phyloP scores from a whole-genome alignment of 2,113 vertebrate genomes.

The Chroicocephalus ridibundus region DNA sequence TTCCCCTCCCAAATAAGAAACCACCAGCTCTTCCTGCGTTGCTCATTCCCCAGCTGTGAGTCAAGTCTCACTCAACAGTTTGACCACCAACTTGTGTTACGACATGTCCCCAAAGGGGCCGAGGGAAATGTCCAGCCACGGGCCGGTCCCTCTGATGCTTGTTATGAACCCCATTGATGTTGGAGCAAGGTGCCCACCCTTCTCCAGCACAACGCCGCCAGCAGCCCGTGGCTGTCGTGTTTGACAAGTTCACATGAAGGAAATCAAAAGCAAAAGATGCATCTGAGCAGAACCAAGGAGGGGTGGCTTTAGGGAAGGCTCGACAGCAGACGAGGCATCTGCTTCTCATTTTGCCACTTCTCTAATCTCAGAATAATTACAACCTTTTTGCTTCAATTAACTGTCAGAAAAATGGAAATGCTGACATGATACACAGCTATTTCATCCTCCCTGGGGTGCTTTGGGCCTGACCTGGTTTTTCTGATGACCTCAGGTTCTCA shows the following conservation, averaged over 20 bases:
- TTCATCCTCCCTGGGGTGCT: not conserved
- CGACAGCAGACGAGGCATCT: accelerated
- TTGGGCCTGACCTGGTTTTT: not conserved
- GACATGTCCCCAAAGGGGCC: accelerated
- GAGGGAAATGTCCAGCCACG: accelerated
- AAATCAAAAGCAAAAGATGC: not conserved
- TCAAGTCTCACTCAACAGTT: not conserved
- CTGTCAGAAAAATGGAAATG: not conserved
- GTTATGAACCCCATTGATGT: not conserved
- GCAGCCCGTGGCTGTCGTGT: accelerated
- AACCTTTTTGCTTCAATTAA: not conserved
- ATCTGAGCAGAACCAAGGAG: not conserved
- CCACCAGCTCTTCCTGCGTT: not conserved
- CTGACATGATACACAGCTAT: not conserved
- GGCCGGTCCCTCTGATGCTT: not conserved
- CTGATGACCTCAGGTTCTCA: not conserved
- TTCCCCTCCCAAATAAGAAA: not conserved
- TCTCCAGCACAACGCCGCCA: not conserved
- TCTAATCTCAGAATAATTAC: not conserved
- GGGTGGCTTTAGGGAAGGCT: not conserved
- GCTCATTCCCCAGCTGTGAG: accelerated
- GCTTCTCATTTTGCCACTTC: not conserved
- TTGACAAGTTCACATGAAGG: not conserved
- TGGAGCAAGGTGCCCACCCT: accelerated
- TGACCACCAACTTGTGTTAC: not conserved